Base-by-base conservation (phyloP, 2,113 vertebrate genomes). In the Archocentrus centrarchus region DNA sequence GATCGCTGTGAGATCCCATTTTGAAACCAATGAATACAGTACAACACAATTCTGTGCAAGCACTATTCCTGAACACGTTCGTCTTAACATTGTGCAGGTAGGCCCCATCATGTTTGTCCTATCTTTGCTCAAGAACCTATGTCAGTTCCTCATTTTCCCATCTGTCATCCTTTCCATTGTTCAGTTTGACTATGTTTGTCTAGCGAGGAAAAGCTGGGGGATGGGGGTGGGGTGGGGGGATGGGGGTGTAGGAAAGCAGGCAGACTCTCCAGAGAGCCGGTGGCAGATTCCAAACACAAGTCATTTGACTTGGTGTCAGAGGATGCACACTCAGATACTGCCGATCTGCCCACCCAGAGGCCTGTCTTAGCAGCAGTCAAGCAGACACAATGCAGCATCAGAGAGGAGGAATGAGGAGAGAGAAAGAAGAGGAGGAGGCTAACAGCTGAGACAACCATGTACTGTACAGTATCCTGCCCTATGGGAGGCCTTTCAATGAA, bases 401-500 rank as follows among this genome's bases (percentile, higher is more conserved):
- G 59, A 60, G 81, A 84, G 13, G 24, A 53, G 70, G 82, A 77
- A 73, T 30, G n/a, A 60, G 73, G 66, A 17, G 60, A 77, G 47
- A 37, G 44, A 63, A 50, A 18, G 59, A 77, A 8, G 70, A 81
- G 14, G 60, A 82, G 57, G 39, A 86, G 91, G 88, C 83, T 84
- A 92, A 87, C 89, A 87, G 88, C 89, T 88, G 86, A 93, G 75
- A 86, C 84, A 91, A 58, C 82, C 83, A 37, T 92, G 91, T 83
- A 68, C 15, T 73, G 62, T 86, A 83, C 84, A 66, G 55, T 82
- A 66, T 77, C 47, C 77, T 47, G 50, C 83, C 89, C 86, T n/a
- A 18, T 90, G 88, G 91, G 89, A 90, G 75, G 84, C 87, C 82
- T 87, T 81, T 83, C 90, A 93, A 88, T 88, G 89, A 86, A 90